These are phyloP conservation scores for Chanos chanos DNA, from an alignment of 2,797 vertebrate species.

Conservation along the genomic window DNA sequence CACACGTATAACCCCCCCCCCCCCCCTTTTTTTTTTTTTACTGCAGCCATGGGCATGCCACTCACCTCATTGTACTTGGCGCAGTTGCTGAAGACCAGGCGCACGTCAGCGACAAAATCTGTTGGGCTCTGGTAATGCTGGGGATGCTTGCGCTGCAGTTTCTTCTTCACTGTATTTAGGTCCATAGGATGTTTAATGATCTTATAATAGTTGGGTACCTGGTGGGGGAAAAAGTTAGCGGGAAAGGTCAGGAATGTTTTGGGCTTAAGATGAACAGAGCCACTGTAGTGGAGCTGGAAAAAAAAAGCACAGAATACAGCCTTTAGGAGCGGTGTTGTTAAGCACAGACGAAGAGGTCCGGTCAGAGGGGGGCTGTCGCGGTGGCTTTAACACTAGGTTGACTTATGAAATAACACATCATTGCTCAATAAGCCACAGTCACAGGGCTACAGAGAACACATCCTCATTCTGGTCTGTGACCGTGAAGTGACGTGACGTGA, in stretches of 20 bases:
- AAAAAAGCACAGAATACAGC: too few species aligned
- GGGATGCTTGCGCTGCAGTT: slow-evolving; percentile 86
- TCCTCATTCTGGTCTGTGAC: neutral
- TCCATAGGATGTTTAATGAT: slow-evolving; percentile 99
- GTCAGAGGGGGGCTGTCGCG: too few species aligned
- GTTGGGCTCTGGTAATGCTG: slow-evolving; percentile 87
- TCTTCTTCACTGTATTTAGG: slow-evolving; percentile 92
- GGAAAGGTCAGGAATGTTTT: too few species aligned
- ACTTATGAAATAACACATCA: too few species aligned
- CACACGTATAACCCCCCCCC: neutral
- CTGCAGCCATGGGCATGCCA: slow-evolving; percentile 72
- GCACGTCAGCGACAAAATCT: slow-evolving; percentile 92
- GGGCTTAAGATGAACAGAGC: neutral
- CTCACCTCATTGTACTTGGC: slow-evolving; percentile 99
- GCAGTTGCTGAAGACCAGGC: slow-evolving; percentile 97
- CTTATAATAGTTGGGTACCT: slow-evolving; percentile 99
- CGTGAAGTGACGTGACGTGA: neutral
- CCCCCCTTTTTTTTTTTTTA: neutral
- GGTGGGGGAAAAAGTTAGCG: slow-evolving; percentile 37
- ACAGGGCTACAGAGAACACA: too few species aligned
- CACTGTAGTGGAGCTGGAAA: too few species aligned
- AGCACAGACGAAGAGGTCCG: too few species aligned
- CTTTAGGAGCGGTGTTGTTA: too few species aligned
- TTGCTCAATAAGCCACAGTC: too few species aligned
- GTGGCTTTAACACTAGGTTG: too few species aligned